Conservation (phyloP, 2,888 invertebrate species). For the Synanthedon andrenaeformis region DNA sequence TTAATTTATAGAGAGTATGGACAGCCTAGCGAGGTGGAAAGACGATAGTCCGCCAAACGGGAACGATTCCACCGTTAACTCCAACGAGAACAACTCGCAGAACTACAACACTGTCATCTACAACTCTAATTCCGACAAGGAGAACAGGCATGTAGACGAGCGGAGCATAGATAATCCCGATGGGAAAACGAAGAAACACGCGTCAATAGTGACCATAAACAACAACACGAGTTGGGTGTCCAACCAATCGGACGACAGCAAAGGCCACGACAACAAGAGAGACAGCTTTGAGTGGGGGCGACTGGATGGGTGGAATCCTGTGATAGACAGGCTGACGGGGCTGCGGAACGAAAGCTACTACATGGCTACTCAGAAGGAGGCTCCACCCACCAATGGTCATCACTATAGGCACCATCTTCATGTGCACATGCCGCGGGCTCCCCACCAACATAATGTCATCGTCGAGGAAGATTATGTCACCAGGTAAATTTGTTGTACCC, state of each 20-base stretch:
- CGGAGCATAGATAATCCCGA: constrained; percentile 35
- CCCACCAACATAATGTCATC: constrained; percentile 70
- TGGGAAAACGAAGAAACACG: constrained; percentile 50
- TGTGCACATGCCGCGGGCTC: constrained; percentile 56
- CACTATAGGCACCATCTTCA: constrained; percentile 46
- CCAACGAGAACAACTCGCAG: constrained; percentile 46
- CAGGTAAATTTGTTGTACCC: constrained; percentile 11
- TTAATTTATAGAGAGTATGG: constrained; percentile 56
- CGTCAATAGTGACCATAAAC: constrained; percentile 61
- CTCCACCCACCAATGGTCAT: constrained; percentile 63
- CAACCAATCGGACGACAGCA: constrained; percentile 63
- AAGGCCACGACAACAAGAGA: constrained; percentile 57
- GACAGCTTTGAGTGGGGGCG: constrained; percentile 72
- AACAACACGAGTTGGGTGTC: constrained; percentile 65
- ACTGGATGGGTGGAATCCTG: constrained; percentile 84
- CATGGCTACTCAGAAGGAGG: constrained; percentile 79
- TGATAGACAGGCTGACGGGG: constrained; percentile 86
- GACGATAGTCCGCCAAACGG: constrained; percentile 67
- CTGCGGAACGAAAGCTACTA: constrained; percentile 93
- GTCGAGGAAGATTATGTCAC: constrained; percentile 74
- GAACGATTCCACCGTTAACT: constrained; percentile 50
- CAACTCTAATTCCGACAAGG: constrained; percentile 49
- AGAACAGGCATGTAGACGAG: constrained; percentile 39
- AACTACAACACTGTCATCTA: constrained; percentile 64
- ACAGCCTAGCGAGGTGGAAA: constrained; percentile 66